These are phyloP conservation scores for Hemiprocne comata DNA, from an alignment of 2,113 vertebrate genomes.

Conservation along the genomic window DNA sequence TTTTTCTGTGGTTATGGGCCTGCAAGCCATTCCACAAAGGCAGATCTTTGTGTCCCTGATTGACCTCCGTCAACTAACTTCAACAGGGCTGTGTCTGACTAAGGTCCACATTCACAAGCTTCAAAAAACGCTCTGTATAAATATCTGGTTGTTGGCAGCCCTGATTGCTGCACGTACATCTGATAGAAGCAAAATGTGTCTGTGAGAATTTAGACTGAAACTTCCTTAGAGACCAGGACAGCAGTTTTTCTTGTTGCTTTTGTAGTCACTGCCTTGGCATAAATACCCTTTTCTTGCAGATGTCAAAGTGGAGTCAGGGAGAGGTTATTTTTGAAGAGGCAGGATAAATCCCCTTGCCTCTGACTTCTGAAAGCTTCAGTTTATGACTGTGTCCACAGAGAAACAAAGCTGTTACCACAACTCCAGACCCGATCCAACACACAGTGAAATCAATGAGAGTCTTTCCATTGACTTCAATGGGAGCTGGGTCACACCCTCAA, in stretches of 20 bases:
- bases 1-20: not conserved
- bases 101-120: not conserved
- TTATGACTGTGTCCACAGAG: not conserved
- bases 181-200: not conserved
- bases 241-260: constrained; percentile 12
- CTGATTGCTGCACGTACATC: not conserved
- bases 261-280: not conserved
- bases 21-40: not conserved
- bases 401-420: not conserved
- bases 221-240: not conserved
- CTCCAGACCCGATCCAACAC: not conserved
- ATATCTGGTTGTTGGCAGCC: not conserved
- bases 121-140: not conserved
- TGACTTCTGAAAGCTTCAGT: not conserved
- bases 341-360: not conserved
- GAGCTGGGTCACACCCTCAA: not conserved
- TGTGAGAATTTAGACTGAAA: not conserved
- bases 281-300: not conserved
- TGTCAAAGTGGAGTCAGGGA: not conserved
- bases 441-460: not conserved
- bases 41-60: not conserved
- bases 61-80: not conserved
- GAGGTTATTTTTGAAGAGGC: not conserved
- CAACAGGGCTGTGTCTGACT: not conserved
- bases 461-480: not conserved